Evolutionary conservation across 2,888 invertebrate genomes (phyloP), one percentile per base, ranked within the genome.

Genomic region (Drosophila paracracens): DNA sequence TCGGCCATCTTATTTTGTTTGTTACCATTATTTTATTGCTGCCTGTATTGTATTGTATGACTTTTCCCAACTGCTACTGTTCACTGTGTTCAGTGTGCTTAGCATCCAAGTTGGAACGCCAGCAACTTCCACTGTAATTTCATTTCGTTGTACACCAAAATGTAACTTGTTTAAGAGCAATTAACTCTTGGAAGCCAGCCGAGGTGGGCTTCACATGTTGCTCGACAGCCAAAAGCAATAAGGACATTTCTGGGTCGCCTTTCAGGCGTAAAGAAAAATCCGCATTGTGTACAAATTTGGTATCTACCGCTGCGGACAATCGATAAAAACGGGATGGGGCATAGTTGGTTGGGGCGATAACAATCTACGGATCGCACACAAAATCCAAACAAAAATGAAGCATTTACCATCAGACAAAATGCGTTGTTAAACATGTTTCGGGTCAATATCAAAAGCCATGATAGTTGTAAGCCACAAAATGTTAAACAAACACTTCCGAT

Each of bases 391-490:
- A 71, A 61, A 70, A 80, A 74, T 77, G 62, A 73, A 80, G 65
- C 74, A 82, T 80, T 82, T 82, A 70, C 64, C 58, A 62, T 69
- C 68, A 74, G 79, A 81, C 75, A 81, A 85, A 88, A 83, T 88
- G 83, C 75, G 81, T 80, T 76, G 76, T 82, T 90, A 85, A 89
- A 87, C 83, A 84, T 82, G 81, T 84, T 90, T 88, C 80, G 83
- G 91, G 91, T 89, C 91, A 91, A 89, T 90, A 90, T 84, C 82
- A 91, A 89, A 89, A 89, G 91, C 90, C 84, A 83, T 89, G 79
- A 82, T 89, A 91, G 89, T 87, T 91, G 83, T 83, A 83, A 86
- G 81, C 90, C 90, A 82, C 89, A 91, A 83, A 88, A 84, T 90
- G 84, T 86, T 85, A 83, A 82, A 84, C 76, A 85, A 74, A 83